A percentile compares a stretch with the other conserved stretches of the same genome.
Evolutionary conservation across 2,888 invertebrate species (phyloP).

Genomic region (Drosophila subquinaria): DNA sequence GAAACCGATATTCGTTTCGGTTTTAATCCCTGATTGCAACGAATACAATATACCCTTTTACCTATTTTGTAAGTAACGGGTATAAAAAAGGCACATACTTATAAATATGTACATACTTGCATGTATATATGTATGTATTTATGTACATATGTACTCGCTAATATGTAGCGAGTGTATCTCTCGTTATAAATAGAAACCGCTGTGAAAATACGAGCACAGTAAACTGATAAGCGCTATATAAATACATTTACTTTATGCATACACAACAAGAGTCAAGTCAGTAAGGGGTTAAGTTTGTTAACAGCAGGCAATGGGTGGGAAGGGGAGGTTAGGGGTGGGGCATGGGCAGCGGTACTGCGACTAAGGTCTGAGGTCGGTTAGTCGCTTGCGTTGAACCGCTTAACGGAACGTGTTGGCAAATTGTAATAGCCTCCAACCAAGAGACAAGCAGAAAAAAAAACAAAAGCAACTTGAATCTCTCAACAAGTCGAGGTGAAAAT

Average conservation of each 20-base stretch:
- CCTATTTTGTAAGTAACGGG: no score
- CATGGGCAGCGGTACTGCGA: not conserved
- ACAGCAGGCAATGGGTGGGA: not conserved
- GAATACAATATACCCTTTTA: no score
- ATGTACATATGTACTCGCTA: not conserved
- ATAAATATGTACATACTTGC: not conserved
- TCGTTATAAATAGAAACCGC: conserved; percentile 59
- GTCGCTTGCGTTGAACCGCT: conserved; percentile 25
- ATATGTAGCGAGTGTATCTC: conserved; percentile 49
- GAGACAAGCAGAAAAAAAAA: not conserved
- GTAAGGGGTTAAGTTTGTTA: conserved; percentile 22
- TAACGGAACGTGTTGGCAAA: conserved; percentile 39
- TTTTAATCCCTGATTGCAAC: no score
- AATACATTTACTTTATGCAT: conserved; percentile 57
- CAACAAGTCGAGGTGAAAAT: not conserved
- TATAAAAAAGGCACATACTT: not conserved
- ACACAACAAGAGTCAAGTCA: conserved; percentile 18
- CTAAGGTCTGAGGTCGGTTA: conserved; percentile 44
- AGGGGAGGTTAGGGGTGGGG: no score
- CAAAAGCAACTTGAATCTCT: not conserved
- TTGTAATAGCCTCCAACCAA: conserved; percentile 9
- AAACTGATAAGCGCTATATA: conserved; percentile 62
- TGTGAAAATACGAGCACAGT: conserved; percentile 50
- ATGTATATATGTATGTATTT: not conserved
- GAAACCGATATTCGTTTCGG: no score